A percentile compares a stretch with the other conserved stretches of the same genome.
phyloP scores from a whole-genome alignment of 2,113 vertebrate genomes.

The Cathartes aura region DNA sequence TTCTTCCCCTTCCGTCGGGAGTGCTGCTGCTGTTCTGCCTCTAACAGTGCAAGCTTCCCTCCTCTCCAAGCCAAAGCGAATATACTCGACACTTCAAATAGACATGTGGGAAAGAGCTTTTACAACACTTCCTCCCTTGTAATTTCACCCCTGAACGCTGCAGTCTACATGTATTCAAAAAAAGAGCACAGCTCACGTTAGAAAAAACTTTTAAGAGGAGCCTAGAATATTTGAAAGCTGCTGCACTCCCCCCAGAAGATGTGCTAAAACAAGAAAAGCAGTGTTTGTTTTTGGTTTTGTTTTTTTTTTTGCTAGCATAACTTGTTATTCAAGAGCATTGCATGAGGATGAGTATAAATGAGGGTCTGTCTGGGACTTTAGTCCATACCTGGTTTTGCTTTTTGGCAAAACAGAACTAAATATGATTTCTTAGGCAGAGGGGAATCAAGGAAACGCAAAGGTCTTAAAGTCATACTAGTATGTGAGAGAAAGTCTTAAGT shows the following conservation, averaged over 20 bases:
- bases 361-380: background rate
- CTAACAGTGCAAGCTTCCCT: background rate
- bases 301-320: background rate
- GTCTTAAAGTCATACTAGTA: background rate
- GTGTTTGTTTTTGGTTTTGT: background rate
- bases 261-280: background rate
- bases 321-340: background rate
- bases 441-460: background rate
- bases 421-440: background rate
- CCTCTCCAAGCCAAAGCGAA: background rate
- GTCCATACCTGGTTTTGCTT: background rate
- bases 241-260: background rate
- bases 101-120: background rate
- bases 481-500: background rate
- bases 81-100: background rate
- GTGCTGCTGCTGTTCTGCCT: background rate
- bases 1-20: background rate
- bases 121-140: background rate
- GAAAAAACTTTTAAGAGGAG: background rate
- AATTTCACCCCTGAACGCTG: background rate
- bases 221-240: background rate
- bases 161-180: background rate
- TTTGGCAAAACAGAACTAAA: background rate
- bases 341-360: background rate
- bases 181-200: background rate